These are phyloP conservation scores for Sebastes steindachneri DNA, from an alignment of 2,797 vertebrate species.

Conservation along the genomic window DNA sequence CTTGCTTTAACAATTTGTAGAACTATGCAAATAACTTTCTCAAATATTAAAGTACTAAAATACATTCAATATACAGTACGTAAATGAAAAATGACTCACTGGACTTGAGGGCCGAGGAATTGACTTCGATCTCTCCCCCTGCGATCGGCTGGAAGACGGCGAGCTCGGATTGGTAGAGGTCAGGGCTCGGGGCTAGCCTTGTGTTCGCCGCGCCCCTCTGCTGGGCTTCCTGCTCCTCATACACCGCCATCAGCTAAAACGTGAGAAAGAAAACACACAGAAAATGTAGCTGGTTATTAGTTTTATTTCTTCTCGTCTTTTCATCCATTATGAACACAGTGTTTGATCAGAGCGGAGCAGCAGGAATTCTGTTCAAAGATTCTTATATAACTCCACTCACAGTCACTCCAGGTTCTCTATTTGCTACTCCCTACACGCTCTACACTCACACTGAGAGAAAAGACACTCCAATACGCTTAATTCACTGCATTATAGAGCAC, in stretches of 20 bases:
- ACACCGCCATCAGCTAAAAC: slow-evolving; percentile 93
- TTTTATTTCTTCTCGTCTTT: neutral
- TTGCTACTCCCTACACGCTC: neutral
- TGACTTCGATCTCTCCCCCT: slow-evolving; percentile 95
- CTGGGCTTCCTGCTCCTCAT: slow-evolving; percentile 89
- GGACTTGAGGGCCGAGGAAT: slow-evolving; percentile 91
- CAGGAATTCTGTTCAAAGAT: neutral
- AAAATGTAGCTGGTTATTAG: neutral
- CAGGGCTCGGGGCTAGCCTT: slow-evolving; percentile 83
- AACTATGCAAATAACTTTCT: neutral
- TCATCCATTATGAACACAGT: neutral
- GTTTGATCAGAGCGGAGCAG: neutral
- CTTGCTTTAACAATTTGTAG: neutral
- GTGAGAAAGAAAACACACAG: neutral
- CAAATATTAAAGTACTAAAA: neutral
- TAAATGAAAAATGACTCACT: slow-evolving; percentile 82
- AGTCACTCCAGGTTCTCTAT: neutral
- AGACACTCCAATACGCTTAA: neutral
- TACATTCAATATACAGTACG: neutral
- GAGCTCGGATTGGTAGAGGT: slow-evolving; percentile 90
- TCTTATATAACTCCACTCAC: neutral
- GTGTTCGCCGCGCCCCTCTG: slow-evolving; percentile 76
- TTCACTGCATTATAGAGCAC: neutral
- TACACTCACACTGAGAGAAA: neutral
- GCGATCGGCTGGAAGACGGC: slow-evolving; percentile 90